phyloP scores from a whole-genome alignment of 53 echinoderm and acorn worm species.

The Echinarachnius parma region DNA sequence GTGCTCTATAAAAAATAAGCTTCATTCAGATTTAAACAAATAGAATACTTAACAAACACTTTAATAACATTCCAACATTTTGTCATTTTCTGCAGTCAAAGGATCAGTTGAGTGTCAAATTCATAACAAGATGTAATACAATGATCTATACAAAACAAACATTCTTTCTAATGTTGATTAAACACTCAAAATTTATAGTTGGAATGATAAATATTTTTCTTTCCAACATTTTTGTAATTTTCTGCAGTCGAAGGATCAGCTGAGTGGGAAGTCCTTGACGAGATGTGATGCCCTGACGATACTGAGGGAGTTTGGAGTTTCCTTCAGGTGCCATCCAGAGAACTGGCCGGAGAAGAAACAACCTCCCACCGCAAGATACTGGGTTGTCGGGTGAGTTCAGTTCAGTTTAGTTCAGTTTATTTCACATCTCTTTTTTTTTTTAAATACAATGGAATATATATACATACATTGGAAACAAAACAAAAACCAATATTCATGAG shows the following conservation, averaged over 20 bases:
- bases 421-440: not conserved
- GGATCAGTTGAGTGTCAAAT: too few relatives aligned
- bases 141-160: too few relatives aligned
- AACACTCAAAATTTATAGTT: not conserved
- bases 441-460: not conserved
- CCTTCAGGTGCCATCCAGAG: conserved; percentile 78
- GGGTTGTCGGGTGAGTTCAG: conserved; percentile 97
- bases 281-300: conserved; percentile 61
- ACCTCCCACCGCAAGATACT: conserved; percentile 86
- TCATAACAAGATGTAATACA: too few relatives aligned
- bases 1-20: too few relatives aligned
- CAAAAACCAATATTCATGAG: too few relatives aligned
- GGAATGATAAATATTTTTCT: not conserved
- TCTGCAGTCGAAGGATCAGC: conserved; percentile 55
- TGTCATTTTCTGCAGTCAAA: too few relatives aligned
- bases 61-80: too few relatives aligned
- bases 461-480: not conserved
- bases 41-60: too few relatives aligned
- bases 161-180: too few relatives aligned
- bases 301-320: conserved; percentile 80
- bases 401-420: too few relatives aligned
- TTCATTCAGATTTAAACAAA: too few relatives aligned
- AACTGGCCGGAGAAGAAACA: conserved; percentile 84
- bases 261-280: conserved; percentile 38
- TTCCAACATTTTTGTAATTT: not conserved